Conservation (phyloP, 2,797 vertebrate species). For the Taenioides sp. region DNA sequence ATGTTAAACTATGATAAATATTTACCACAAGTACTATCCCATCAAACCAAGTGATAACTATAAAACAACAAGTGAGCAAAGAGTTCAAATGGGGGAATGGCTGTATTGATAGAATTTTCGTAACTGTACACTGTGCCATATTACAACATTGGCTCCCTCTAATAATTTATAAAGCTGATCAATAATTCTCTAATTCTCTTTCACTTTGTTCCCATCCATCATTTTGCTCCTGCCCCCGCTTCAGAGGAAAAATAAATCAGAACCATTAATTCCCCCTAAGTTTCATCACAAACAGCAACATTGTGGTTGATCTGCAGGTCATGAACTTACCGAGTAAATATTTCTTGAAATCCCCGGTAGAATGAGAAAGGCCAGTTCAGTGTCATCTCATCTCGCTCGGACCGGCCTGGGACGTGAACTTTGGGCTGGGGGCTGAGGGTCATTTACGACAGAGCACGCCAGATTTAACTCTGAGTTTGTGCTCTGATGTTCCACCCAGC, state of each 20-base stretch:
- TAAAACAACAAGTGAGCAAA: too few relatives aligned
- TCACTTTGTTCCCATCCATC: not conserved
- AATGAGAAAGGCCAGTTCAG: conserved; percentile 65
- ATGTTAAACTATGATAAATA: too few relatives aligned
- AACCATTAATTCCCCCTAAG: conserved; percentile 45
- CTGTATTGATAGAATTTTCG: not conserved
- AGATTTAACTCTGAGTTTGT: conserved; percentile 55
- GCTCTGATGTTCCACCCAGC: conserved; percentile 39
- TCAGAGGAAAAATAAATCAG: conserved; percentile 17
- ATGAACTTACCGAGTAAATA: conserved; percentile 73
- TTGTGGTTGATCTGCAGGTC: conserved; percentile 58
- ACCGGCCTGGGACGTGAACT: conserved; percentile 69
- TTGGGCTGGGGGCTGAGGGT: conserved; percentile 54
- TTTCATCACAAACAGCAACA: conserved; percentile 36
- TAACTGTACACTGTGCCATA: not conserved
- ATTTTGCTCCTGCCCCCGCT: not conserved
- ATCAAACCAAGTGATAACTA: too few relatives aligned
- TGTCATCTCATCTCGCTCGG: conserved; percentile 62
- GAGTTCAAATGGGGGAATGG: not conserved
- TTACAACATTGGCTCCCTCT: not conserved
- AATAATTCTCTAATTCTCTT: not conserved
- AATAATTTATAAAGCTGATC: not conserved
- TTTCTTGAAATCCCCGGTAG: conserved; percentile 64
- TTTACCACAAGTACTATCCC: too few relatives aligned
- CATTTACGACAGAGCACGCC: conserved; percentile 47